A percentile compares a stretch with the other conserved stretches of the same genome.
Evolutionary conservation across 2,888 invertebrate species (phyloP).

Genomic region (Petrolisthes cinctipes): DNA sequence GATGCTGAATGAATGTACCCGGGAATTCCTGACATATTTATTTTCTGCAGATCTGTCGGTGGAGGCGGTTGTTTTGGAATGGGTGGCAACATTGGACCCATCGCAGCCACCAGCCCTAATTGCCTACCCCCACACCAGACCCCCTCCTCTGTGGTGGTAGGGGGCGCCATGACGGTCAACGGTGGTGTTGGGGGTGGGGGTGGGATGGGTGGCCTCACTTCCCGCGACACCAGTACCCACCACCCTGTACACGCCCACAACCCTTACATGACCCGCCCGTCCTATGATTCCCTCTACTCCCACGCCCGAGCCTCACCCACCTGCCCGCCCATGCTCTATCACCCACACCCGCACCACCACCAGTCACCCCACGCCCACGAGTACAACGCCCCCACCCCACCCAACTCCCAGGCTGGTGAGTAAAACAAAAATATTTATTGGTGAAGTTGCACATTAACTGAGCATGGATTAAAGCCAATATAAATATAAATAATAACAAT

Average conservation of each 20-base stretch:
- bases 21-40: too few species aligned
- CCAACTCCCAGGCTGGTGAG: constrained; percentile 61
- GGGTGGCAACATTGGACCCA: constrained; percentile 32
- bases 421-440: not conserved
- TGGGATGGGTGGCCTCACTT: not conserved
- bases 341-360: constrained; percentile 57
- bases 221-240: constrained; percentile 24
- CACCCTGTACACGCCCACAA: constrained; percentile 50
- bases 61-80: constrained; percentile 41
- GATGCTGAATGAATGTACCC: too few species aligned
- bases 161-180: constrained; percentile 19
- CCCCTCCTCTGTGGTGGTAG: constrained; percentile 21
- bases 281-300: constrained; percentile 55
- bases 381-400: constrained; percentile 60
- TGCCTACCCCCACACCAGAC: constrained; percentile 46
- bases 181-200: not conserved
- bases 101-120: constrained; percentile 50
- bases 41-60: constrained; percentile 33
- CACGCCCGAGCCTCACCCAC: constrained; percentile 60
- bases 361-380: constrained; percentile 57
- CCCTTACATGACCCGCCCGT: constrained; percentile 59
- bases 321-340: constrained; percentile 62
- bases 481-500: not conserved
- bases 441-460: not conserved
- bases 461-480: not conserved